A percentile compares a stretch with the other conserved stretches of the same genome.
These are phyloP conservation scores for Helicoverpa assulta DNA, from an alignment of 2,888 invertebrate genomes.

Conservation along the genomic window DNA sequence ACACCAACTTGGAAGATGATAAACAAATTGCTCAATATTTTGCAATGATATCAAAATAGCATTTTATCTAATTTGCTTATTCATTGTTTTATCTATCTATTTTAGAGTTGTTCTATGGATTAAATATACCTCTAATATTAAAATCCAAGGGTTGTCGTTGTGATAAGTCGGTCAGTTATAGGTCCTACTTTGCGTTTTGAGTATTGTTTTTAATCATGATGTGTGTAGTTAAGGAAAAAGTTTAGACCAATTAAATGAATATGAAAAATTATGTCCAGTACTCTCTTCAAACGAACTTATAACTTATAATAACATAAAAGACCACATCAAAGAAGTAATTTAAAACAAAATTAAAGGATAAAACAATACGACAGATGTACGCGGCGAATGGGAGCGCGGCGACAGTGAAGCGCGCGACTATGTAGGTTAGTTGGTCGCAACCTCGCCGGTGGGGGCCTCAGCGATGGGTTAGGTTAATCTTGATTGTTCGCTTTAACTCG, in stretches of 20 bases:
- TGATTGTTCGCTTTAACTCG: conserved; percentile 52
- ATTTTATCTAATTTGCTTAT: conserved; percentile 12
- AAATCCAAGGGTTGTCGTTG: too few species aligned
- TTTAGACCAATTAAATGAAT: not conserved
- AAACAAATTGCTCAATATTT: conserved; percentile 35
- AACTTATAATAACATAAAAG: not conserved
- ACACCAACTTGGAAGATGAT: conserved; percentile 7
- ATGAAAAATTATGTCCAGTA: not conserved
- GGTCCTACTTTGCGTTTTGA: too few species aligned
- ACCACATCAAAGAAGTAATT: not conserved
- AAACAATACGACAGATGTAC: conserved; percentile 55
- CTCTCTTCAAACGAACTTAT: not conserved
- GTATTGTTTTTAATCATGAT: too few species aligned
- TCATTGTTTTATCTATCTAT: conserved; percentile 9
- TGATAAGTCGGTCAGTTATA: too few species aligned
- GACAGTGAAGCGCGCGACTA: conserved; percentile 64
- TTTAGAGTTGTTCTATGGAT: conserved; percentile 12
- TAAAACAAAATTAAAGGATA: conserved; percentile 46
- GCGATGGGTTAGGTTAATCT: conserved; percentile 60
- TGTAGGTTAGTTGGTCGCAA: conserved; percentile 65
- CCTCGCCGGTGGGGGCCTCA: conserved; percentile 64
- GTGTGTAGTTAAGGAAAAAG: too few species aligned
- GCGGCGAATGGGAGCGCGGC: conserved; percentile 61
- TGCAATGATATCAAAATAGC: conserved; percentile 24
- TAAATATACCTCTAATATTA: not conserved